Evolutionary conservation across 2,888 invertebrate species (phyloP).

Genomic region (Platynereis dumerilii): DNA sequence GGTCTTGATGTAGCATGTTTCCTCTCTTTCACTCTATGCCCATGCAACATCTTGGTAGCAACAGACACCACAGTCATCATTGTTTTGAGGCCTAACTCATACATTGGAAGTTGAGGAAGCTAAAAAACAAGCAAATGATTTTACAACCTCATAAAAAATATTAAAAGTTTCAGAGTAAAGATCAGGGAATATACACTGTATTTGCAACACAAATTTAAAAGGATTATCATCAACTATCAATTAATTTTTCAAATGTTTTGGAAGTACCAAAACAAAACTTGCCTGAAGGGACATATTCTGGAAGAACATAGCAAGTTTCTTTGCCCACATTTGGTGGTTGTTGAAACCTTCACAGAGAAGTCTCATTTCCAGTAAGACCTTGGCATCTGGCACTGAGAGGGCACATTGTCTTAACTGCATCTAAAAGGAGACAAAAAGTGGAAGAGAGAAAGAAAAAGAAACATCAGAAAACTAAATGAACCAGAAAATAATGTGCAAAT

Average conservation of each 20-base stretch:
- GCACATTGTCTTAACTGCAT: slow-evolving; percentile 56
- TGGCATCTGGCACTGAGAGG: slow-evolving; percentile 52
- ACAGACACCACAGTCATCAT: slow-evolving; percentile 23
- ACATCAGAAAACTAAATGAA: too few species aligned
- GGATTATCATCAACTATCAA: too few species aligned
- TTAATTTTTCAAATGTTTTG: too few species aligned
- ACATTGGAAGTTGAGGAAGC: slow-evolving; percentile 29
- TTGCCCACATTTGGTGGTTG: slow-evolving; percentile 43
- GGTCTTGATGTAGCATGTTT: not conserved
- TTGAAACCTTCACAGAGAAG: slow-evolving; percentile 52
- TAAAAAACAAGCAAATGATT: slow-evolving; percentile 8
- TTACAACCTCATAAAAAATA: not conserved
- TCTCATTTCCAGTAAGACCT: slow-evolving; percentile 46
- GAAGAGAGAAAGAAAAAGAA: too few species aligned
- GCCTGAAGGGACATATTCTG: slow-evolving; percentile 53
- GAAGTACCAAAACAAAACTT: too few species aligned
- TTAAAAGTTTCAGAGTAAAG: too few species aligned
- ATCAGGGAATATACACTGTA: not conserved
- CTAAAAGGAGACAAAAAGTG: too few species aligned
- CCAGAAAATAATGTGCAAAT: too few species aligned
- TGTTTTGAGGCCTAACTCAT: slow-evolving; percentile 30
- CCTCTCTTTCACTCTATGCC: not conserved
- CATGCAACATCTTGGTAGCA: slow-evolving; percentile 16
- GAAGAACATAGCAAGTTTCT: slow-evolving; percentile 50
- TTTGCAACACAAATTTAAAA: not conserved